phyloP scores from a whole-genome alignment of 1,140 invertebrate species.

The Dolichoris vasculosae region DNA sequence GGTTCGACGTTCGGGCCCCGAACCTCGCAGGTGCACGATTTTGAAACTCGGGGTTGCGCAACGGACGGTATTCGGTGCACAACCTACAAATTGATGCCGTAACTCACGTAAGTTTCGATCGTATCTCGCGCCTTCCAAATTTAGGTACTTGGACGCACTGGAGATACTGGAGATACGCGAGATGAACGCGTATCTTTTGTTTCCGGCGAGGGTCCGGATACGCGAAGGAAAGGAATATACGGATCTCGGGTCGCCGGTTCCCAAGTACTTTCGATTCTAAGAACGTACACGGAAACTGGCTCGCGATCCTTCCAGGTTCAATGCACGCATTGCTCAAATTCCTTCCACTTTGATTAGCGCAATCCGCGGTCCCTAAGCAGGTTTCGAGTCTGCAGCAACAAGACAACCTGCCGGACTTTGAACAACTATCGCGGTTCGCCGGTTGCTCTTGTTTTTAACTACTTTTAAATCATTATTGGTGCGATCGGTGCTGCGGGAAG shows the following conservation, averaged over 20 bases:
- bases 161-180: neutral
- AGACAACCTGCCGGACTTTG: neutral
- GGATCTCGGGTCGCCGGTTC: neutral
- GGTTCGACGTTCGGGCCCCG: too few species aligned
- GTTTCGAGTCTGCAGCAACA: too few species aligned
- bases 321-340: conserved; percentile 3
- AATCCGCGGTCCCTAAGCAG: neutral
- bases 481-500: neutral
- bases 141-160: too few species aligned
- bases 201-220: neutral
- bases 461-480: neutral
- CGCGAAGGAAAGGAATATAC: neutral
- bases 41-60: too few species aligned
- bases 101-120: neutral
- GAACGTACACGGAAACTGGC: neutral
- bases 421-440: neutral
- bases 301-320: neutral
- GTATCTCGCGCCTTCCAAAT: neutral
- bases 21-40: too few species aligned
- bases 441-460: neutral
- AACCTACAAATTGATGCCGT: neutral
- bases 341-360: neutral
- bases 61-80: neutral
- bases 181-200: conserved; percentile 4
- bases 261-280: neutral